phyloP scores from a whole-genome alignment of 2,888 invertebrate genomes.

The Tetramorium bicarinatum region DNA sequence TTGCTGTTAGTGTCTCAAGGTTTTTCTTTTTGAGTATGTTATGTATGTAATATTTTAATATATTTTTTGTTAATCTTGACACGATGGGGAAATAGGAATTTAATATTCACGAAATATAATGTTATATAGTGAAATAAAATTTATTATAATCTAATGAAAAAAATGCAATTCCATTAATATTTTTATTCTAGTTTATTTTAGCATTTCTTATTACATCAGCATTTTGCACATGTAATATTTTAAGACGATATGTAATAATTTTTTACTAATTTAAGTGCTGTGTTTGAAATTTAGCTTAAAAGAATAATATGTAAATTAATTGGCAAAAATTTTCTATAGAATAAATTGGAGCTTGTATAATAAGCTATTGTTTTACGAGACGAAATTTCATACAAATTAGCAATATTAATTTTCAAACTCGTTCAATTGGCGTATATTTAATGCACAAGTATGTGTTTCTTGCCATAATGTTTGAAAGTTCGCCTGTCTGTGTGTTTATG shows the following conservation, averaged over 20 bases:
- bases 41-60: background rate
- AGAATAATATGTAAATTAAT: background rate
- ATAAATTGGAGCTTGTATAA: background rate
- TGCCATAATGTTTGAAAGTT: background rate
- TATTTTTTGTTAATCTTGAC: background rate
- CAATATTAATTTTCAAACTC: conserved; percentile 18
- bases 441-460: conserved; percentile 6
- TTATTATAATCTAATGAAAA: background rate
- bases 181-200: background rate
- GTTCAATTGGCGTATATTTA: background rate
- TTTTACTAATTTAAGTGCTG: background rate
- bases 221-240: background rate
- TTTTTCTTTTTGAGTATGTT: background rate
- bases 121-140: background rate
- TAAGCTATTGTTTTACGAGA: background rate
- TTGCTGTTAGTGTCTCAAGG: background rate
- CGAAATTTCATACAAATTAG: conserved; percentile 2
- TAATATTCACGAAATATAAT: background rate
- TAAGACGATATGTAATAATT: background rate
- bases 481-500: background rate
- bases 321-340: background rate
- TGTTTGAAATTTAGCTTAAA: background rate
- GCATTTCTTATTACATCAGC: background rate
- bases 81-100: background rate
- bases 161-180: background rate